Evolutionary conservation across 1,140 invertebrate genomes (phyloP).

Genomic region (Goniozus legneri): DNA sequence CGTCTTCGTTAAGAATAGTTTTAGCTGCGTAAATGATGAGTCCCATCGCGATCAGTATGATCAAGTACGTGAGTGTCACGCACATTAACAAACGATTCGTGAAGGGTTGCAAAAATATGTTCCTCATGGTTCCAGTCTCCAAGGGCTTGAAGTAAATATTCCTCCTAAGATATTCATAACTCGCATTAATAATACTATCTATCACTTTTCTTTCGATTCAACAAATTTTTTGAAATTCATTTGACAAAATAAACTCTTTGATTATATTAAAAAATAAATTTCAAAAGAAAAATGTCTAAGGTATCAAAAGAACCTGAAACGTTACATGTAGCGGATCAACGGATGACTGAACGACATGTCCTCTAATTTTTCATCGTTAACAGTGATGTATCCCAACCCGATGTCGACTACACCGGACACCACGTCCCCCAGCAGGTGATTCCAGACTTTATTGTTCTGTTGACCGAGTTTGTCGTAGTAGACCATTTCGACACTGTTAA

Average conservation of each 20-base stretch:
- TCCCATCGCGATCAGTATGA: slow-evolving; percentile 53
- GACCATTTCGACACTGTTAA: slow-evolving; percentile 46
- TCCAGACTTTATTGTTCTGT: slow-evolving; percentile 59
- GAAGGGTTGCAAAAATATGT: slow-evolving; percentile 64
- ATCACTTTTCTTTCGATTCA: no score
- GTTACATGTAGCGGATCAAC: slow-evolving; percentile 60
- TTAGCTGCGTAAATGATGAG: slow-evolving; percentile 48
- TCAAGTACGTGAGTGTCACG: slow-evolving; percentile 53
- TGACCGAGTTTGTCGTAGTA: slow-evolving; percentile 57
- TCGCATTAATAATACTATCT: no score
- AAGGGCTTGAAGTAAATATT: slow-evolving; percentile 64
- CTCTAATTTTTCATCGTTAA: slow-evolving; percentile 50
- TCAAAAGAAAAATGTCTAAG: no score
- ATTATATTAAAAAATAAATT: no score
- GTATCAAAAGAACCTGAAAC: no score
- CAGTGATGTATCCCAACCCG: slow-evolving; percentile 59
- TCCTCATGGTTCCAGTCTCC: slow-evolving; percentile 57
- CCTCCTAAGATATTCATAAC: slow-evolving; percentile 43
- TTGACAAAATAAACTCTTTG: no score
- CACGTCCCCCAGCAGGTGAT: slow-evolving; percentile 59
- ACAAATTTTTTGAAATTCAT: no score
- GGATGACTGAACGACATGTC: slow-evolving; percentile 61
- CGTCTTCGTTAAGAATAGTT: slow-evolving; percentile 32
- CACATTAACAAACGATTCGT: slow-evolving; percentile 54
- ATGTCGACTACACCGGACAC: slow-evolving; percentile 57